A percentile compares a stretch with the other conserved stretches of the same genome.
Evolutionary conservation across 2,888 invertebrate species (phyloP).

Genomic region (Octonoba sinensis): DNA sequence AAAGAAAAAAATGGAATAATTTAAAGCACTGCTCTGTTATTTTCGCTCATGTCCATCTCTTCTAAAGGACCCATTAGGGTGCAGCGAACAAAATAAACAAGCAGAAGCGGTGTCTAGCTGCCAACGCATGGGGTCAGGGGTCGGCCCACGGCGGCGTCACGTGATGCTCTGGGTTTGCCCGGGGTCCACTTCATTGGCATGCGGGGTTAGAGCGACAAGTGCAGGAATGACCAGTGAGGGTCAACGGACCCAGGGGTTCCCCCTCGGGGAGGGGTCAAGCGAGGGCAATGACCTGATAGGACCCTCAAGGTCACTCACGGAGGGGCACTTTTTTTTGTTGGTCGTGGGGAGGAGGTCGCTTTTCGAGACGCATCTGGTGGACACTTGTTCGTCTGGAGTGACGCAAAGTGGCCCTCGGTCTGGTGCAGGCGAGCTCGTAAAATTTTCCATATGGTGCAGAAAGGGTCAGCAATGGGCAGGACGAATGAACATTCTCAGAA

Average conservation of each 20-base stretch:
- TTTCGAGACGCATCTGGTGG: slow-evolving; percentile 28
- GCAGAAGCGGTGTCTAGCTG: slow-evolving; percentile 11
- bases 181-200: slow-evolving; percentile 47
- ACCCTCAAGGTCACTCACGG: slow-evolving; percentile 25
- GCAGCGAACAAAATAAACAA: slow-evolving; percentile 36
- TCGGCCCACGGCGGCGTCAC: slow-evolving; percentile 38
- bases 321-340: slow-evolving; percentile 8
- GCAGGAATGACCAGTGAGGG: slow-evolving; percentile 61
- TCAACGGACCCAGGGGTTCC: slow-evolving; percentile 32
- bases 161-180: slow-evolving; percentile 27
- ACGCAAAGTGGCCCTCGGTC: slow-evolving; percentile 12
- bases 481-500: no score
- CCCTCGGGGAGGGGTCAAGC: slow-evolving; percentile 37
- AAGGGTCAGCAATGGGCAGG: no score
- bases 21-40: slow-evolving; percentile 11
- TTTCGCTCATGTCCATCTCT: slow-evolving; percentile 12
- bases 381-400: slow-evolving; percentile 47
- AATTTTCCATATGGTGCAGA: no score
- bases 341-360: slow-evolving; percentile 9
- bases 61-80: neutral
- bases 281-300: slow-evolving; percentile 50
- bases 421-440: no score
- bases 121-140: slow-evolving; percentile 42
- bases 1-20: no score
- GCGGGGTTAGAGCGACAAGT: slow-evolving; percentile 38